Percentiles rank a stretch among this genome's conserved stretches.
phyloP scores from a whole-genome alignment of 2,113 vertebrate species.

The Acrocephalus arundinaceus region DNA sequence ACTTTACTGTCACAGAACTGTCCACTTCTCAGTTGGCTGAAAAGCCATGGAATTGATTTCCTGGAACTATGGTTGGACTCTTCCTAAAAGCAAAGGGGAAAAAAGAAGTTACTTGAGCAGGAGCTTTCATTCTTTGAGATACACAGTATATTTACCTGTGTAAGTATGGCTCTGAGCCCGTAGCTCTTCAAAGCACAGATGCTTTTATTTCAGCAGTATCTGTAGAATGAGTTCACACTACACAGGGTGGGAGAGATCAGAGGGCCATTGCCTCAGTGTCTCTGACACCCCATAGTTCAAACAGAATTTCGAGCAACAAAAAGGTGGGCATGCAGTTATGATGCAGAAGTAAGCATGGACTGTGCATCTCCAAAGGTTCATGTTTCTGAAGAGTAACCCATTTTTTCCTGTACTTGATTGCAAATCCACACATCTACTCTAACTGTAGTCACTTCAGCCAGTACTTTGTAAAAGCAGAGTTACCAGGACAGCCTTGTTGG shows the following conservation, averaged over 20 bases:
- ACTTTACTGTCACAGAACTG: not conserved
- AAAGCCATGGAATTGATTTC: not conserved
- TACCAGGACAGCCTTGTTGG: not conserved
- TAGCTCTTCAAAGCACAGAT: not conserved
- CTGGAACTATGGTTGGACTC: not conserved
- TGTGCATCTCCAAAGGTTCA: not conserved
- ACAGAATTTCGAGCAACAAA: not conserved
- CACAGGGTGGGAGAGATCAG: not conserved
- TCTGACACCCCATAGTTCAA: not conserved
- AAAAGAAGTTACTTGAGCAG: not conserved
- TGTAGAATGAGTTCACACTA: not conserved
- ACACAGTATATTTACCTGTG: not conserved
- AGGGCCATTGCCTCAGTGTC: accelerated
- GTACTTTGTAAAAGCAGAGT: not conserved
- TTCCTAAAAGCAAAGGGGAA: not conserved
- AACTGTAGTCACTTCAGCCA: not conserved
- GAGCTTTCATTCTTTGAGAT: not conserved
- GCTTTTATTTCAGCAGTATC: not conserved
- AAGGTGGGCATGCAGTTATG: not conserved
- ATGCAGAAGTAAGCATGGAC: not conserved
- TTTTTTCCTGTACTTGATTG: not conserved
- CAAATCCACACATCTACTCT: not conserved
- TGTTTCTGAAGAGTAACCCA: not conserved
- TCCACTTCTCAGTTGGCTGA: not conserved
- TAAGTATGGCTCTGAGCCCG: not conserved